Evolutionary conservation across 1,140 invertebrate species (phyloP).

Genomic region (Papilio xuthus): DNA sequence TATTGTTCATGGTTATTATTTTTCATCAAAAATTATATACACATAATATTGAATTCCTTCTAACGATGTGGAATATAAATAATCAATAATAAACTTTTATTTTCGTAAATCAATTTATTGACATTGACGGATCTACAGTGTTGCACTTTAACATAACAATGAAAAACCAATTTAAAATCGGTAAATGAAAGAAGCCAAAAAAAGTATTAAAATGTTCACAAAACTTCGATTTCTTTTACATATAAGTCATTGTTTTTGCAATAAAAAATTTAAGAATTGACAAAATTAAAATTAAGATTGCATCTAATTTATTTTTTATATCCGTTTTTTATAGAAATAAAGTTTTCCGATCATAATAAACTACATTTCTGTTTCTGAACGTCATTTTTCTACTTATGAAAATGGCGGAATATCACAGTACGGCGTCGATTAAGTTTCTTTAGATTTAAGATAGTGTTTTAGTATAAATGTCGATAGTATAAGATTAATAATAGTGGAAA

Average conservation of each 20-base stretch:
- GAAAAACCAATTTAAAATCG: neutral
- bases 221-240: no score
- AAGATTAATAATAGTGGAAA: conserved; percentile 50
- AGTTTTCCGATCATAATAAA: conserved; percentile 18
- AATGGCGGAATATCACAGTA: conserved; percentile 62
- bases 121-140: neutral
- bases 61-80: neutral
- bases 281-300: no score
- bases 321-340: no score
- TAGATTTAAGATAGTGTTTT: conserved; percentile 43
- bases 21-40: conserved; percentile 7
- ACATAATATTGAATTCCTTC: neutral
- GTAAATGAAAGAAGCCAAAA: neutral
- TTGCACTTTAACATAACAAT: neutral
- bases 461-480: conserved; percentile 48
- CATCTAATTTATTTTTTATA: no score
- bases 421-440: conserved; percentile 49
- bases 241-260: no score
- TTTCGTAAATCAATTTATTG: neutral
- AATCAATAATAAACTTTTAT: neutral
- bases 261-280: no score
- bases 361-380: conserved; percentile 30
- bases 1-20: conserved; percentile 45
- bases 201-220: no score
- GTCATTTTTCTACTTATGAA: conserved; percentile 47